Base-by-base conservation (phyloP, 2,888 invertebrate genomes). In the Hydroisotoma schaefferi region DNA sequence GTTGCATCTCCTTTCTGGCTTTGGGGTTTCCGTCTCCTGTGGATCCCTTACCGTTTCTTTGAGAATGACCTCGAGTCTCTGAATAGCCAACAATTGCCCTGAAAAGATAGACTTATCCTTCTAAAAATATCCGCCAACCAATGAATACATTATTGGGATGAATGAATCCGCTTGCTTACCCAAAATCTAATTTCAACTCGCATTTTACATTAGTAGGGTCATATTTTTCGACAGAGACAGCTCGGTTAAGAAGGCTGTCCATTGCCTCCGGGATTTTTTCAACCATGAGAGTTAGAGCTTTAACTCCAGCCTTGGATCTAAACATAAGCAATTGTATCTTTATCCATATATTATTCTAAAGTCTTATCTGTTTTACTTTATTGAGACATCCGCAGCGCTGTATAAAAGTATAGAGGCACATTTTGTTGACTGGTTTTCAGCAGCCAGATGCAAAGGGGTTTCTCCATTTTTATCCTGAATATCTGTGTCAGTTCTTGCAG, bases 191-290 rank as follows among this genome's bases (percentile, higher is more conserved):
- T 53, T 65, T 68, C 20, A 71, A 38, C 57, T 71, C 69, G 46
- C 71, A 71, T 57, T 71, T 71, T 20, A 68, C 68, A 59, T 71
- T 71, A 8, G 64, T 67, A 4, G 68, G 58, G 27, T 71, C 68
- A 53, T 71, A 71, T 38, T 71, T 69, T 43, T 68, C 63, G 28
- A 71, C 63, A 12, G 68, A 54, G 10, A 71, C 69, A 8, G 71
- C 71, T 25, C 65, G 63, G 26, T 62, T 67, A 8, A 71, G 48
- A 46, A 71, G 55, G 49, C 65, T 67, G 54, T 71, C 71, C 71
- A 71, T 71, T 1, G 71, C 71, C 38, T 71, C 69, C 18, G 71
- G 71, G 23, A 69, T 69, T 51, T 71, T 71, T 38, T 71, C 71
- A 12, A 71, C 62, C 59, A 71, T 71, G 22, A 71, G 43, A 22